Evolutionary conservation across 1,140 invertebrate species (phyloP).

Genomic region (Probaryconus sp.): DNA sequence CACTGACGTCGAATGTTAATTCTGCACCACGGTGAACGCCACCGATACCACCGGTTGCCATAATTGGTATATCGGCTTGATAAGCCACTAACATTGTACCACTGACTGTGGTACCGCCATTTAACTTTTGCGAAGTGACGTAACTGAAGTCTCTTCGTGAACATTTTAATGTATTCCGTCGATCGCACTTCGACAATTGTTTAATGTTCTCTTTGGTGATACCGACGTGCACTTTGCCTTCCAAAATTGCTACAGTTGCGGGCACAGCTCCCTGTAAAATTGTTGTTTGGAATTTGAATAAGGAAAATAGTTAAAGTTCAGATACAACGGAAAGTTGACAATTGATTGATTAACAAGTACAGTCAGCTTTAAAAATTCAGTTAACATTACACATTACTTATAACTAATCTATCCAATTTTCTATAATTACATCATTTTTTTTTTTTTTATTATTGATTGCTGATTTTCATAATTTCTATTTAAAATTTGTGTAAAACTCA

Average conservation of each 20-base stretch:
- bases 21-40: slow-evolving; percentile 96
- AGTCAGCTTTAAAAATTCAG: too few relatives aligned
- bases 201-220: slow-evolving; percentile 82
- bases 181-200: slow-evolving; percentile 76
- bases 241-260: slow-evolving; percentile 94
- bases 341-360: too few relatives aligned
- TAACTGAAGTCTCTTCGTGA: slow-evolving; percentile 92
- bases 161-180: slow-evolving; percentile 83
- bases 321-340: too few relatives aligned
- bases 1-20: slow-evolving; percentile 93
- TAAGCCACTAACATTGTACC: slow-evolving; percentile 93
- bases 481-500: too few relatives aligned
- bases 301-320: too few relatives aligned
- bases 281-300: neutral
- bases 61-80: slow-evolving; percentile 90
- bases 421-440: too few relatives aligned
- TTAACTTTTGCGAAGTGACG: slow-evolving; percentile 83
- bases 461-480: too few relatives aligned
- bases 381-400: too few relatives aligned
- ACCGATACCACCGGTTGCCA: slow-evolving; percentile 94
- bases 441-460: too few relatives aligned
- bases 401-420: too few relatives aligned
- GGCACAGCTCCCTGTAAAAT: slow-evolving; percentile 88
- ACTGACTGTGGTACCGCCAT: slow-evolving; percentile 97
- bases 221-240: slow-evolving; percentile 91